Conservation (phyloP, 1,140 invertebrate genomes). For the Drosophila punjabiensis region DNA sequence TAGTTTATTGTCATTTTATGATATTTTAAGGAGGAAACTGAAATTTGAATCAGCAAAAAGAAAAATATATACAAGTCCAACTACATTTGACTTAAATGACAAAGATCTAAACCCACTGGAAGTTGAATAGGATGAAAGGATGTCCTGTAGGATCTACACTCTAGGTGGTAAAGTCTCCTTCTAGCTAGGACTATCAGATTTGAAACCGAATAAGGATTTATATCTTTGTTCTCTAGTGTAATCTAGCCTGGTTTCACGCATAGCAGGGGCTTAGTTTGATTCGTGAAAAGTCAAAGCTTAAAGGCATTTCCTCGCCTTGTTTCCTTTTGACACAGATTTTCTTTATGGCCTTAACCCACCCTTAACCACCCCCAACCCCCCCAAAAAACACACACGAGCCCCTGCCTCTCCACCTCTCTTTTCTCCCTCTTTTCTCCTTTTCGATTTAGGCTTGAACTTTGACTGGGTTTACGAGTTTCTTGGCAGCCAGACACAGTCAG, state of each 20-base stretch:
- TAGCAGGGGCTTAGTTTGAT: conserved; percentile 32
- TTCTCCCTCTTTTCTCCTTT: background rate
- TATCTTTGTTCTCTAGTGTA: conserved; percentile 9
- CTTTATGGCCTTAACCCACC: conserved; percentile 57
- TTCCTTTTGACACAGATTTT: conserved; percentile 65
- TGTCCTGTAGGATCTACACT: background rate
- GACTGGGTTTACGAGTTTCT: conserved; percentile 57
- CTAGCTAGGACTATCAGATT: background rate
- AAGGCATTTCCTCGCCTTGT: conserved; percentile 44
- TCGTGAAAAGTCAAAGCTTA: conserved; percentile 66
- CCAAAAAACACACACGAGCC: conserved; percentile 4
- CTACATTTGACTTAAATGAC: no score
- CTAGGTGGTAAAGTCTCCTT: background rate
- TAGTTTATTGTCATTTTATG: background rate
- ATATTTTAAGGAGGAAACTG: no score
- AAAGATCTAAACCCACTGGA: background rate
- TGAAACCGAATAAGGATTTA: background rate
- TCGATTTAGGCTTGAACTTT: conserved; percentile 48
- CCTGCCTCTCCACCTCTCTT: no score
- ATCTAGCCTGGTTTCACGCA: conserved; percentile 11
- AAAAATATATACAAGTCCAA: no score
- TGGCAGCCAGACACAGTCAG: conserved; percentile 33
- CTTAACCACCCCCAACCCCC: background rate
- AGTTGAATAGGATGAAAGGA: background rate
- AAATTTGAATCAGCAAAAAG: no score